phyloP scores from a whole-genome alignment of 1,140 invertebrate species.

The Nasonia longicornis region DNA sequence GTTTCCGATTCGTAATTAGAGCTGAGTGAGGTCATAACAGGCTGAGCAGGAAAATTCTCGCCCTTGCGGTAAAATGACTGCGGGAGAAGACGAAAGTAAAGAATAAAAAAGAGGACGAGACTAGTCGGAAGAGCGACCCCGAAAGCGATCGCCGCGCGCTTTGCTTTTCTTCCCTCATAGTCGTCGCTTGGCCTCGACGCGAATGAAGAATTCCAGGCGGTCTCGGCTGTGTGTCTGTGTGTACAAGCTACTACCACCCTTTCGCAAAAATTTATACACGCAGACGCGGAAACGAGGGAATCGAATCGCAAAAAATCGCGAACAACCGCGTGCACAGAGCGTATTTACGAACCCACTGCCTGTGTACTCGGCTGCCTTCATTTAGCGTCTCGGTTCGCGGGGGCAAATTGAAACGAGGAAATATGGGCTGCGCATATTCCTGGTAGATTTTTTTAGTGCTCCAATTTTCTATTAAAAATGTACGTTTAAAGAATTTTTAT shows the following conservation, averaged over 20 bases:
- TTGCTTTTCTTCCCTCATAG: neutral
- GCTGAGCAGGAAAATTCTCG: neutral
- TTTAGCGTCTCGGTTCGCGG: neutral
- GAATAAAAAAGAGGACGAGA: slow-evolving; percentile 27
- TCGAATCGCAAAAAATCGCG: slow-evolving; percentile 12
- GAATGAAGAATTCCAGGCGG: neutral
- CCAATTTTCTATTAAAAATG: neutral
- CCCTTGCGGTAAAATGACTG: neutral
- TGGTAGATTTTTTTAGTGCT: neutral
- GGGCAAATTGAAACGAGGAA: neutral
- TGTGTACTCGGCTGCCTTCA: neutral
- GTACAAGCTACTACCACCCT: neutral
- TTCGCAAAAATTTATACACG: neutral
- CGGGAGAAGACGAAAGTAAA: slow-evolving; percentile 22
- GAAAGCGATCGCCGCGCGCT: neutral
- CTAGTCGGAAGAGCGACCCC: slow-evolving; percentile 57
- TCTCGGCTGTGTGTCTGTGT: neutral
- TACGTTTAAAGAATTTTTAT: neutral
- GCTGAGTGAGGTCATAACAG: slow-evolving; percentile 55
- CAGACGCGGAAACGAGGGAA: neutral
- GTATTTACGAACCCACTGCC: neutral
- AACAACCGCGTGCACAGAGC: neutral
- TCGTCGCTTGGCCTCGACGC: neutral
- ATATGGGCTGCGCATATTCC: neutral
- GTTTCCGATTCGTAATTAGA: slow-evolving; percentile 67